Evolutionary conservation across 2,797 vertebrate genomes (phyloP).

Genomic region (Rhadinocentrus ornatus): DNA sequence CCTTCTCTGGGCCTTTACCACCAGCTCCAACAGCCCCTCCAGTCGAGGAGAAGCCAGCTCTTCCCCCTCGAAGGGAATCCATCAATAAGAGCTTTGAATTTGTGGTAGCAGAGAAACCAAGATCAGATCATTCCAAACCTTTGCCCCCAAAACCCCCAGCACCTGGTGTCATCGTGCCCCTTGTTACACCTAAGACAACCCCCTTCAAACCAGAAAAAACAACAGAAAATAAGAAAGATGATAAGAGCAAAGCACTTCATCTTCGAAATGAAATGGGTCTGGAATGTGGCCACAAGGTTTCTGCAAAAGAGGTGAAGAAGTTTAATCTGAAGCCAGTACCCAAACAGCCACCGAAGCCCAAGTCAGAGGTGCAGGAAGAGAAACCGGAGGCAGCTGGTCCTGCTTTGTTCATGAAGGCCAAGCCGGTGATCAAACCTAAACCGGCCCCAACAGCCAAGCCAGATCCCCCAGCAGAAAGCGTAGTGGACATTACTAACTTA

Average conservation of each 20-base stretch:
- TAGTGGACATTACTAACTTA: constrained; percentile 92
- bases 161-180: constrained; percentile 86
- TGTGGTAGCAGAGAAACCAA: constrained; percentile 86
- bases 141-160: constrained; percentile 89
- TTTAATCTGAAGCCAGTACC: constrained; percentile 93
- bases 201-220: constrained; percentile 86
- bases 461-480: constrained; percentile 87
- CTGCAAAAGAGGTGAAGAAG: constrained; percentile 95
- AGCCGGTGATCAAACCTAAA: constrained; percentile 92
- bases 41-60: constrained; percentile 92
- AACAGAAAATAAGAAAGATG: constrained; percentile 88
- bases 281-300: constrained; percentile 95
- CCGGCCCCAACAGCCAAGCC: constrained; percentile 85
- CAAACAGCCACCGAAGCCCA: constrained; percentile 89
- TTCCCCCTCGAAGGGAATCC: constrained; percentile 94
- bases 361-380: constrained; percentile 83
- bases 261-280: constrained; percentile 96
- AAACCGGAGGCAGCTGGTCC: constrained; percentile 81
- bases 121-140: constrained; percentile 82
- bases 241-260: constrained; percentile 91
- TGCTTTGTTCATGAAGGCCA: constrained; percentile 86
- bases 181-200: constrained; percentile 83
- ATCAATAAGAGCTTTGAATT: constrained; percentile 93
- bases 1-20: constrained; percentile 76
- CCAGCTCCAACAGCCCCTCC: constrained; percentile 81